Conservation (phyloP, 2,113 vertebrate species). For the Corythornis cristatus region DNA sequence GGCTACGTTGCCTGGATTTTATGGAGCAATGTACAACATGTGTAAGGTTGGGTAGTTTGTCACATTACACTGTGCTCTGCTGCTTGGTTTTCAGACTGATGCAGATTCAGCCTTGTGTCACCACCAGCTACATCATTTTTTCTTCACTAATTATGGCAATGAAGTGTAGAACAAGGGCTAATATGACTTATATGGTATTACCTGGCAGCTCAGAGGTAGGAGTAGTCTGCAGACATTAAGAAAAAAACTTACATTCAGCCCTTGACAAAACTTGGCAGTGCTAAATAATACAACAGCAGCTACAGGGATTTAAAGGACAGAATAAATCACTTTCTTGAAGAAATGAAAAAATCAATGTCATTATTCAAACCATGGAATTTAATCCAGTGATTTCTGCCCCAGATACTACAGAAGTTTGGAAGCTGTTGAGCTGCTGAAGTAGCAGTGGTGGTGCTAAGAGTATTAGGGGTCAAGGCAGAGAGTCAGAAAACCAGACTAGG, state of each 20-base stretch:
- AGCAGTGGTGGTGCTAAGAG: not conserved
- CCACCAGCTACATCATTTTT: not conserved
- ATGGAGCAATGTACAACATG: not conserved
- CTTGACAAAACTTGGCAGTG: not conserved
- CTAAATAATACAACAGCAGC: not conserved
- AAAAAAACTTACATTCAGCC: not conserved
- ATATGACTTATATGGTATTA: not conserved
- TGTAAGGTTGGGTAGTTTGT: not conserved
- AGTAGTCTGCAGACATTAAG: not conserved
- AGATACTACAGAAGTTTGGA: not conserved
- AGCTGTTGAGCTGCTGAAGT: not conserved
- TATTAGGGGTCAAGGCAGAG: not conserved
- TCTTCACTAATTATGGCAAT: conserved; percentile 5
- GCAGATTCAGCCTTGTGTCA: conserved; percentile 13
- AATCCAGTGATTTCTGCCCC: not conserved
- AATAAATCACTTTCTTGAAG: not conserved
- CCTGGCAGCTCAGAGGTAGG: not conserved
- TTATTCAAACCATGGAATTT: not conserved
- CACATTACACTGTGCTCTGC: fast-evolving
- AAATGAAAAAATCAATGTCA: conserved; percentile 18
- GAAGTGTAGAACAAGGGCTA: not conserved
- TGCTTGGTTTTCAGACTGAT: conserved; percentile 21
- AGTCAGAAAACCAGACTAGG: not conserved
- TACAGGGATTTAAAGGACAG: not conserved
- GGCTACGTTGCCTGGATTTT: not conserved